These are phyloP conservation scores for Microctonus brassicae DNA, from an alignment of 2,888 invertebrate genomes.

Conservation along the genomic window DNA sequence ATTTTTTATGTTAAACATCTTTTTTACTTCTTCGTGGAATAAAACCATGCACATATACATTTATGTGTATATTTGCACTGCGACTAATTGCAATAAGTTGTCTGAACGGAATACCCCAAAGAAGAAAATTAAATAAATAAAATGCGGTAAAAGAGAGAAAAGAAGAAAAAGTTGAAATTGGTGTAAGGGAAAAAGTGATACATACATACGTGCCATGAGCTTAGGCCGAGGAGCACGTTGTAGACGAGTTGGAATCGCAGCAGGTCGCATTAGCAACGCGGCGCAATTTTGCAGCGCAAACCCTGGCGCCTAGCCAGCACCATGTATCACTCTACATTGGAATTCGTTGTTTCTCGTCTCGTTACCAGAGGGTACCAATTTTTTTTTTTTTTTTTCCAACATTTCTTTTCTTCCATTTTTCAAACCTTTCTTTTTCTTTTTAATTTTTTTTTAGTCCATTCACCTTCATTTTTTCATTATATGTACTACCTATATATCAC, in stretches of 20 bases:
- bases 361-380: constrained; percentile 57
- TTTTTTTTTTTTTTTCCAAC: constrained; percentile 51
- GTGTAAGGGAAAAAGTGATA: constrained; percentile 41
- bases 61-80: constrained; percentile 11
- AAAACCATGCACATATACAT: neutral
- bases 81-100: constrained; percentile 38
- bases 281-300: constrained; percentile 62
- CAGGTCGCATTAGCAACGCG: constrained; percentile 58
- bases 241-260: constrained; percentile 55
- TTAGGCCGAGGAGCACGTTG: constrained; percentile 43
- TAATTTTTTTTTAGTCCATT: neutral
- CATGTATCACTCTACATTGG: constrained; percentile 64
- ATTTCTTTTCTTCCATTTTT: neutral
- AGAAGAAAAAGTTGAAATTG: constrained; percentile 12
- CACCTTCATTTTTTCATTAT: neutral
- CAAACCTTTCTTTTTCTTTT: constrained; percentile 7
- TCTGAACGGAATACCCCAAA: constrained; percentile 23
- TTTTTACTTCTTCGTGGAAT: no score
- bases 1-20: no score
- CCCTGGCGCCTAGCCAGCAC: constrained; percentile 60
- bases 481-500: neutral
- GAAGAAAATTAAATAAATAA: constrained; percentile 15
- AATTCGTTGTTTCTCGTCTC: constrained; percentile 65
- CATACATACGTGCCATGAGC: constrained; percentile 49
- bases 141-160: constrained; percentile 34